These are phyloP conservation scores for Scopus umbretta DNA, from an alignment of 2,113 vertebrate genomes.

Conservation along the genomic window DNA sequence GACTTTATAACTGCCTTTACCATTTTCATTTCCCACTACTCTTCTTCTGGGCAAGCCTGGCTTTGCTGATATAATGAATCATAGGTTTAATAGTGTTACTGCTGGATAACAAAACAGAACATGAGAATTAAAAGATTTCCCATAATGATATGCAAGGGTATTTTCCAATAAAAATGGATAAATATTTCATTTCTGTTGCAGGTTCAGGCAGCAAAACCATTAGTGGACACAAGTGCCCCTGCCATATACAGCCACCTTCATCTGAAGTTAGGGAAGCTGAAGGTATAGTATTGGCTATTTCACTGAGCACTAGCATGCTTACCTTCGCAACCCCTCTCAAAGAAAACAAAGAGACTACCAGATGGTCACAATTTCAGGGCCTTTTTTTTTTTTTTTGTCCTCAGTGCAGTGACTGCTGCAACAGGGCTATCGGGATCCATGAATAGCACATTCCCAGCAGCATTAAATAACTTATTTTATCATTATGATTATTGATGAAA, in stretches of 20 bases:
- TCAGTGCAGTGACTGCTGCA: neutral
- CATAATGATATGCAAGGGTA: neutral
- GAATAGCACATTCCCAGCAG: neutral
- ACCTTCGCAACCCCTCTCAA: neutral
- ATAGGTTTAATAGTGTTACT: neutral
- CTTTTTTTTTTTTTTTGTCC: neutral
- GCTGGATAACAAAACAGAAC: neutral
- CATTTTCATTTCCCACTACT: neutral
- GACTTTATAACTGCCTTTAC: neutral
- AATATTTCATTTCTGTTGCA: conserved; percentile 40
- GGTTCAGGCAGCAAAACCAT: conserved; percentile 73
- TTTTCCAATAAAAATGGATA: neutral
- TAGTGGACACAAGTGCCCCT: conserved; percentile 64
- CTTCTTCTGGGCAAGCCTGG: neutral
- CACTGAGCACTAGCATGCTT: neutral
- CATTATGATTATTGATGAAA: conserved; percentile 5
- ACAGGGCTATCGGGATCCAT: neutral
- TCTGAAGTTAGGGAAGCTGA: conserved; percentile 72
- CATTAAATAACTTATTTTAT: neutral
- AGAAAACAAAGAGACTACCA: neutral
- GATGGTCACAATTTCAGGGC: neutral
- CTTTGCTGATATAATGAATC: neutral
- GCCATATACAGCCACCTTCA: conserved; percentile 58
- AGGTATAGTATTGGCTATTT: conserved; percentile 52
- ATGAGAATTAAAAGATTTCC: neutral